These are phyloP conservation scores for Sprattus sprattus DNA, from an alignment of 2,113 vertebrate species.

Conservation along the genomic window DNA sequence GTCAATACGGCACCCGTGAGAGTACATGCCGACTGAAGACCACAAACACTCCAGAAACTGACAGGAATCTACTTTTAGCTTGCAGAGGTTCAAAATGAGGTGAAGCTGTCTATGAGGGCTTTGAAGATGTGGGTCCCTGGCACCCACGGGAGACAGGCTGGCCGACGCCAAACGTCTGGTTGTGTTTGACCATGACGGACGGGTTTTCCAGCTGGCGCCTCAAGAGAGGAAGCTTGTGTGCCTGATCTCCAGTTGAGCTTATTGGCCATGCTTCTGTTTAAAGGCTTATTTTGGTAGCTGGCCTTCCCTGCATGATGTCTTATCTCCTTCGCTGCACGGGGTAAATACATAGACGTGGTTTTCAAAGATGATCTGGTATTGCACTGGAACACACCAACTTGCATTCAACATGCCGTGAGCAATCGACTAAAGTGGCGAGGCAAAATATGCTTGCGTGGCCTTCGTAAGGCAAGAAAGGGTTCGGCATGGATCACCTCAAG, in stretches of 20 bases:
- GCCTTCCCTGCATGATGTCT: neutral
- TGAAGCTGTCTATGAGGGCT: neutral
- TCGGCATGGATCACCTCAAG: neutral
- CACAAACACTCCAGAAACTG: neutral
- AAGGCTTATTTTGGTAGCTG: neutral
- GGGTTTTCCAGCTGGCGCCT: conserved; percentile 8
- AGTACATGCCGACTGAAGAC: neutral
- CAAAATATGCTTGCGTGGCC: neutral
- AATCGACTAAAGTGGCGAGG: neutral
- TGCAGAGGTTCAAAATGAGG: neutral
- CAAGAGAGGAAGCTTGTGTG: neutral
- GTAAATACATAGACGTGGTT: neutral
- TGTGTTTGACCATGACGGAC: neutral
- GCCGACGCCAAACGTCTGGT: conserved; percentile 7
- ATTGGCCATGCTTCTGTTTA: conserved; percentile 19
- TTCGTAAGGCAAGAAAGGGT: neutral
- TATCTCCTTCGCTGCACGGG: neutral
- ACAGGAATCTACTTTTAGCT: conserved; percentile 12
- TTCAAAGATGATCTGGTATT: neutral
- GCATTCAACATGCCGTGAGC: neutral
- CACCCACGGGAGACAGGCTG: neutral
- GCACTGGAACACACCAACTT: neutral
- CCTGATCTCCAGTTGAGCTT: neutral
- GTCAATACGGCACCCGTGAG: neutral
- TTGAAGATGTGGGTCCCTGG: neutral